Conservation (phyloP, 1,140 invertebrate species). For the Drosophila kanapiae region DNA sequence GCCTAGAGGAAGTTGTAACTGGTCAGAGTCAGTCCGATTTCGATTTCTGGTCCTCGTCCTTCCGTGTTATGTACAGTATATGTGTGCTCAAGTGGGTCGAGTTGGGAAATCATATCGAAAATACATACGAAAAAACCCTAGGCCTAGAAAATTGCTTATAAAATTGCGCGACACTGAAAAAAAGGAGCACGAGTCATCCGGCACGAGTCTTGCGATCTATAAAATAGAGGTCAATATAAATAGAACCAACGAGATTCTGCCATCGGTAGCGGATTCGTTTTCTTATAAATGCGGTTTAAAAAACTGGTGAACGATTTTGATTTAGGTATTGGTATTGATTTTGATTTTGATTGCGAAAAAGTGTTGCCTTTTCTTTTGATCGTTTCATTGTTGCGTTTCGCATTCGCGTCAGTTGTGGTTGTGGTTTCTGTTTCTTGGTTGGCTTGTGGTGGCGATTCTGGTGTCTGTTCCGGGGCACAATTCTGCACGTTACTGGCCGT, state of each 20-base stretch:
- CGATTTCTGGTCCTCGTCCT: slow-evolving; percentile 24
- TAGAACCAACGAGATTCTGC: slow-evolving; percentile 42
- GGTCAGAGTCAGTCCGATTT: slow-evolving; percentile 31
- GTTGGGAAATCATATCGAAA: slow-evolving; percentile 61
- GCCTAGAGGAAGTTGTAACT: slow-evolving; percentile 45
- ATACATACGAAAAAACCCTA: slow-evolving; percentile 71
- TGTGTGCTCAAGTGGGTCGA: slow-evolving; percentile 20
- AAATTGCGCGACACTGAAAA: slow-evolving; percentile 63
- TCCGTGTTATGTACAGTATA: slow-evolving; percentile 64
- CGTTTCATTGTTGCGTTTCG: slow-evolving; percentile 68
- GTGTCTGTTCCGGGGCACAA: slow-evolving; percentile 82
- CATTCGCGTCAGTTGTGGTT: slow-evolving; percentile 54
- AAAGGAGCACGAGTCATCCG: slow-evolving; percentile 23
- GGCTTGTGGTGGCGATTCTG: slow-evolving; percentile 31
- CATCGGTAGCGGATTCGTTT: slow-evolving; percentile 17
- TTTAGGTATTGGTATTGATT: slow-evolving; percentile 45
- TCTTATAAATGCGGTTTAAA: slow-evolving; percentile 70
- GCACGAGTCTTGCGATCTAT: slow-evolving; percentile 44
- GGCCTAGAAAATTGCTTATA: slow-evolving; percentile 82
- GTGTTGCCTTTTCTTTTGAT: slow-evolving; percentile 58
- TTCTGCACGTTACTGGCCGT: slow-evolving; percentile 80
- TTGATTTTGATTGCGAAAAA: slow-evolving; percentile 51
- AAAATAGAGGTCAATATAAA: slow-evolving; percentile 66
- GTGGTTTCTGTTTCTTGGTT: slow-evolving; percentile 49
- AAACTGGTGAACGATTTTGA: slow-evolving; percentile 78